phyloP scores from a whole-genome alignment of 2,797 vertebrate species.

The Characodon lateralis region DNA sequence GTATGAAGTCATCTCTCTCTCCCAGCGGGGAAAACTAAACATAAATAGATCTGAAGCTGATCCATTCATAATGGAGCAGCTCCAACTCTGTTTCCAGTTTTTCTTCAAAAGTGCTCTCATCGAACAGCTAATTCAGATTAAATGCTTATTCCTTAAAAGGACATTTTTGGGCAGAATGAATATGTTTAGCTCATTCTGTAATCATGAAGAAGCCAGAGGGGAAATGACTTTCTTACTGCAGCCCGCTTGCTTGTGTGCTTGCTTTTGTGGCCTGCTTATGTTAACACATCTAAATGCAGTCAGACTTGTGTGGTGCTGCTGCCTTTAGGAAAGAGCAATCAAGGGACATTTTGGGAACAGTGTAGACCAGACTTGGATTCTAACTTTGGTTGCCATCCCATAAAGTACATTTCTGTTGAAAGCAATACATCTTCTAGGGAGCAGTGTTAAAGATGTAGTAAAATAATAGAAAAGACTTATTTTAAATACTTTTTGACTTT shows the following conservation, averaged over 20 bases:
- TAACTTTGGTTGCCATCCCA: background rate
- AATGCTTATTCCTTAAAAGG: conserved; percentile 82
- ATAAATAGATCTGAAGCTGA: conserved; percentile 65
- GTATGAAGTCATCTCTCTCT: conserved; percentile 60
- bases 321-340: conserved; percentile 27
- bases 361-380: background rate
- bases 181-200: conserved; percentile 72
- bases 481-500: background rate
- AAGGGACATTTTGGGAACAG: background rate
- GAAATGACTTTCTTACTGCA: conserved; percentile 50
- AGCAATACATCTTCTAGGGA: background rate
- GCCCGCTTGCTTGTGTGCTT: conserved; percentile 47
- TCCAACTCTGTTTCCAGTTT: conserved; percentile 46
- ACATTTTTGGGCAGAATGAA: conserved; percentile 56
- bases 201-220: conserved; percentile 64
- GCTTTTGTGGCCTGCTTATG: conserved; percentile 33
- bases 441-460: background rate
- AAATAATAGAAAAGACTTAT: background rate
- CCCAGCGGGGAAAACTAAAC: conserved; percentile 43
- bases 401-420: conserved; percentile 25
- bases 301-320: conserved; percentile 27
- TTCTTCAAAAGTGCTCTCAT: conserved; percentile 68
- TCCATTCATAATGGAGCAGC: conserved; percentile 48
- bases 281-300: conserved; percentile 37
- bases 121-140: conserved; percentile 70